These are phyloP conservation scores for Gonatopus flavifemur DNA, from an alignment of 1,140 invertebrate species.

Conservation along the genomic window DNA sequence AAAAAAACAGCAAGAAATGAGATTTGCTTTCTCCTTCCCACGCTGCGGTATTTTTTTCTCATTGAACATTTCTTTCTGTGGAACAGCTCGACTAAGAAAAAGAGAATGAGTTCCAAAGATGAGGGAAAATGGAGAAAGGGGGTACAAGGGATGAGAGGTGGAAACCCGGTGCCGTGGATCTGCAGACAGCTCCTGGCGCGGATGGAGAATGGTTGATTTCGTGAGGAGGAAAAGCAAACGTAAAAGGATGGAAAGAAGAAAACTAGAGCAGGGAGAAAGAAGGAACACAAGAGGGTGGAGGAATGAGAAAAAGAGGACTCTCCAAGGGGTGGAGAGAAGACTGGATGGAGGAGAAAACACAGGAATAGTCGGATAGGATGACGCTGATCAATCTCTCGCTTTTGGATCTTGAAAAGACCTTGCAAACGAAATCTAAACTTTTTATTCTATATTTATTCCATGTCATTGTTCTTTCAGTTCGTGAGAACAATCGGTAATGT, in stretches of 20 bases:
- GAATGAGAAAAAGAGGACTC: slow-evolving; percentile 12
- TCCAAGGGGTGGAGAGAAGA: slow-evolving; percentile 3
- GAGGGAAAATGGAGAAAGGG: neutral
- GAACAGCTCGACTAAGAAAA: slow-evolving; percentile 22
- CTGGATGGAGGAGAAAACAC: slow-evolving; percentile 11
- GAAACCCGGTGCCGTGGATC: slow-evolving; percentile 35
- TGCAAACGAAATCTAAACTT: too few relatives aligned
- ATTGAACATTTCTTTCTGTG: slow-evolving; percentile 29
- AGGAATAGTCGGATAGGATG: slow-evolving; percentile 33
- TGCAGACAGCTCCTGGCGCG: slow-evolving; percentile 37
- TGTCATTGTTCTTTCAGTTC: slow-evolving; percentile 1
- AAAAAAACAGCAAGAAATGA: too few relatives aligned
- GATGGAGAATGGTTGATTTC: slow-evolving; percentile 41
- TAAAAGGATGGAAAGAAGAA: slow-evolving; percentile 8
- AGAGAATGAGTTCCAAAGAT: slow-evolving; percentile 14
- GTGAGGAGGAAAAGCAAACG: slow-evolving; percentile 23
- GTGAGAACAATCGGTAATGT: too few relatives aligned
- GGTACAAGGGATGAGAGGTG: slow-evolving; percentile 10
- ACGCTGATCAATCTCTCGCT: slow-evolving; percentile 40
- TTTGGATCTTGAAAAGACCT: slow-evolving; percentile 32
- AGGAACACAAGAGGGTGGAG: slow-evolving; percentile 11
- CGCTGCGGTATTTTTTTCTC: slow-evolving; percentile 20
- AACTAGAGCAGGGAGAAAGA: slow-evolving; percentile 4
- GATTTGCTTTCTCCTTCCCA: too few relatives aligned
- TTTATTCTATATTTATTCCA: neutral